These are phyloP conservation scores for Octomys mimax DNA, from an alignment of 2,797 vertebrate species.

Conservation along the genomic window DNA sequence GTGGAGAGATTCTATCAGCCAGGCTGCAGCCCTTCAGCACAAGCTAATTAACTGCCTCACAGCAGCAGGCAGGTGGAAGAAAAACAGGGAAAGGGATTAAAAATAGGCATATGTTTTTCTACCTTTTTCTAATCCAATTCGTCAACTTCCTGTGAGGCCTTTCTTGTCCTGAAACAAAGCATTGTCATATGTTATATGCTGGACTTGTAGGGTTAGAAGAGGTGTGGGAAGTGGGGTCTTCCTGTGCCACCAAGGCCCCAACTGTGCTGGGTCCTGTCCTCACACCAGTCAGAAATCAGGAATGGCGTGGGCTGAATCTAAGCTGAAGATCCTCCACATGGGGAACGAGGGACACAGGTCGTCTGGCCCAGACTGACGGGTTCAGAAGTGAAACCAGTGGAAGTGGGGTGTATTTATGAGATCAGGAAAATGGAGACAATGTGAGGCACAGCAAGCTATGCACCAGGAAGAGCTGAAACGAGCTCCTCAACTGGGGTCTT, in stretches of 20 bases:
- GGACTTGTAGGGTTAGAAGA: neutral
- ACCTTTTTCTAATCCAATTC: slow-evolving; percentile 44
- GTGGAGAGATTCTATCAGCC: slow-evolving; percentile 20
- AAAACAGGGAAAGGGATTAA: neutral
- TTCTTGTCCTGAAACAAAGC: neutral
- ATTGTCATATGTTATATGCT: neutral
- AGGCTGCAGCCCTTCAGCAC: slow-evolving; percentile 1
- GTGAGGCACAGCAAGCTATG: neutral
- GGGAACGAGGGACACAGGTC: neutral
- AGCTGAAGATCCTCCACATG: neutral
- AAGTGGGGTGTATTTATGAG: neutral
- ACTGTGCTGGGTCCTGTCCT: neutral
- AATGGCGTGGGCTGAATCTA: neutral
- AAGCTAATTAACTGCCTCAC: slow-evolving; percentile 63
- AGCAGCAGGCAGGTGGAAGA: slow-evolving; percentile 16
- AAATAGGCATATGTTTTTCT: neutral
- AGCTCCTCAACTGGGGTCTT: neutral
- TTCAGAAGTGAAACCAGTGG: neutral
- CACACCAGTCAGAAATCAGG: neutral
- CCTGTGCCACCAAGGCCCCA: neutral
- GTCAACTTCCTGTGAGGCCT: neutral
- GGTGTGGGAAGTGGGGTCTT: neutral
- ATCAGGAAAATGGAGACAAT: neutral
- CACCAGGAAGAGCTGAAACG: neutral
- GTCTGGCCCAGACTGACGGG: neutral